These are phyloP conservation scores for Stomorhina lunata DNA, from an alignment of 2,888 invertebrate species.

Conservation along the genomic window DNA sequence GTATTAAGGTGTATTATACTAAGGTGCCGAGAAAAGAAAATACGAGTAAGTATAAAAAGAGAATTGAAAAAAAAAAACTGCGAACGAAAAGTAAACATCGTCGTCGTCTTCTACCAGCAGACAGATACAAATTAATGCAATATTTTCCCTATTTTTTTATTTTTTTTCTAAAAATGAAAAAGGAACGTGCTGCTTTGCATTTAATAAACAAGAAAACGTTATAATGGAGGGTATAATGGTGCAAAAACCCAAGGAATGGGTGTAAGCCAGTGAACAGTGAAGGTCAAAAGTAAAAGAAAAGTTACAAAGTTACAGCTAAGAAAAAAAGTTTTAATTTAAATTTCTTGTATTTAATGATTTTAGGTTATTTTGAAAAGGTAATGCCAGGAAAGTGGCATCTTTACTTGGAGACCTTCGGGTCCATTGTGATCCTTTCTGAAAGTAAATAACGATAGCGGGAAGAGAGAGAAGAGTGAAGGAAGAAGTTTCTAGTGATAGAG, in stretches of 20 bases:
- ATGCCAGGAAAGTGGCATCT: too few relatives aligned
- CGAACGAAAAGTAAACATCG: conserved; percentile 31
- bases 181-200: conserved; percentile 38
- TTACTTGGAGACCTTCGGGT: too few relatives aligned
- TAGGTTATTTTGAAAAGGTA: too few relatives aligned
- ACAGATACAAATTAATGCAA: conserved; percentile 33
- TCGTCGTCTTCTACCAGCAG: conserved; percentile 19
- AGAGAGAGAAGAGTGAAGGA: too few relatives aligned
- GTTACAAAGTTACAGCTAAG: not conserved
- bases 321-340: too few relatives aligned
- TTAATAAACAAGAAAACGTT: conserved; percentile 21
- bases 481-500: too few relatives aligned
- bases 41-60: not conserved
- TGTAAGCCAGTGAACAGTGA: conserved; percentile 10
- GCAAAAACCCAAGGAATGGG: not conserved
- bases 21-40: not conserved
- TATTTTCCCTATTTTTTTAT: conserved; percentile 18
- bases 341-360: too few relatives aligned
- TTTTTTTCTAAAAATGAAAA: not conserved
- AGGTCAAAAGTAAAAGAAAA: not conserved
- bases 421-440: too few relatives aligned
- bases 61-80: conserved; percentile 17
- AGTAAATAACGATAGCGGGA: too few relatives aligned
- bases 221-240: conserved; percentile 34
- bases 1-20: conserved; percentile 7